Base-by-base conservation (phyloP, 2,888 invertebrate species). In the Digitonthophagus gazella region DNA sequence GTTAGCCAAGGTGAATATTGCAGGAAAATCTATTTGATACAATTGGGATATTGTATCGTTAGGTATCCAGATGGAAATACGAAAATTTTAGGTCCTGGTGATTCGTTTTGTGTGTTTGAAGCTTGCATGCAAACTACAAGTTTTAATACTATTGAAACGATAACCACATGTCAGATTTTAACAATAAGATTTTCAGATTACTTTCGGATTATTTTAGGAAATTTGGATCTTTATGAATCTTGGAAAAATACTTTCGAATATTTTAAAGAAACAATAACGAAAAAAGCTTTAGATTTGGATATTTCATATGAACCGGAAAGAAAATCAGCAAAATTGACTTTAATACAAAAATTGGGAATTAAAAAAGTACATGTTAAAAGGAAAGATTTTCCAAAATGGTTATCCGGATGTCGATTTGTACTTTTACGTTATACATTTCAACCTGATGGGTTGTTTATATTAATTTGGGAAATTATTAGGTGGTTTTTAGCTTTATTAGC, bases 21-120 rank as follows among this genome's bases (percentile, higher is more conserved):
- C 19, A 73, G 70, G 6, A 73, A 75, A 68, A 74, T 75, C 64
- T 74, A 74, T 58, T 68, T 76, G 8, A 74, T 78, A 18, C 61
- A 72, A 18, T 65, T 70, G 8, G 78, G 77, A 15, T 74, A 71
- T 57, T 77, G 76, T 67, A 66, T 61, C 0, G 28, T 28, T 3
- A 66, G 61, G 4, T 66, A 44, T 15, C 22, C 66, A 70, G 67
- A 69, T 71, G 65, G 70, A 44, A 8, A 18, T n/a, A 56, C 56
- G 64, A 57, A 68, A 58, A 15, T 22, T 18, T 22, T 65, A 64
- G 65, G 61, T 14, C 67, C 73, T 2, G 74, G 73, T 3, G 70
- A 71, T 8, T 66, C 68, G 3, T 68, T 76, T 20, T 69, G 74
- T 1, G 58, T 72, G 2, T 58, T 76, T 6, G 77, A 77, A 68